A percentile compares a stretch with the other conserved stretches of the same genome.
These are phyloP conservation scores for Penaeus vannamei DNA, from an alignment of 1,140 invertebrate genomes.

Conservation along the genomic window DNA sequence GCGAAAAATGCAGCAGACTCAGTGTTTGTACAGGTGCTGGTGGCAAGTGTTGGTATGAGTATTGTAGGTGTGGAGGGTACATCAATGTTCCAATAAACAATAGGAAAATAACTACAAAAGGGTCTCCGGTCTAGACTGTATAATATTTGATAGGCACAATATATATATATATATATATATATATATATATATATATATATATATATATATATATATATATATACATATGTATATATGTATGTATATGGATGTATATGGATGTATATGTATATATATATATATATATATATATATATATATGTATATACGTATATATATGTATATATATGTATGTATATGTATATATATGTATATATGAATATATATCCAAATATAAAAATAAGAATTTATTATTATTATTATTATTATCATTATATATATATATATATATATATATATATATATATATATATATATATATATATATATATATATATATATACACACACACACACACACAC, in stretches of 20 bases:
- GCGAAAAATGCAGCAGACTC: no score
- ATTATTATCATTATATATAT: no score
- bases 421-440: neutral
- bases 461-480: constrained; percentile 33
- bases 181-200: neutral
- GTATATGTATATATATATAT: constrained; percentile 20
- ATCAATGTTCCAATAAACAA: no score
- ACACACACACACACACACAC: neutral
- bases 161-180: constrained; percentile 8
- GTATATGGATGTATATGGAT: neutral
- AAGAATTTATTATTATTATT: no score
- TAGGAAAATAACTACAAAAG: no score
- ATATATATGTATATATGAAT: constrained; percentile 29
- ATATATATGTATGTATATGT: neutral
- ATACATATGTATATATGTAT: constrained; percentile 15
- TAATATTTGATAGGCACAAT: neutral
- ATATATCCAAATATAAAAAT: constrained; percentile 4
- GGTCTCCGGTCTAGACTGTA: no score
- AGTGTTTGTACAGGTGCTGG: no score
- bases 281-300: constrained; percentile 25
- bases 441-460: neutral
- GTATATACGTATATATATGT: neutral
- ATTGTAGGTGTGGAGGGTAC: no score
- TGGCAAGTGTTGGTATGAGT: no score
- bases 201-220: neutral